phyloP scores from a whole-genome alignment of 2,113 vertebrate species.

The Neogale vison region DNA sequence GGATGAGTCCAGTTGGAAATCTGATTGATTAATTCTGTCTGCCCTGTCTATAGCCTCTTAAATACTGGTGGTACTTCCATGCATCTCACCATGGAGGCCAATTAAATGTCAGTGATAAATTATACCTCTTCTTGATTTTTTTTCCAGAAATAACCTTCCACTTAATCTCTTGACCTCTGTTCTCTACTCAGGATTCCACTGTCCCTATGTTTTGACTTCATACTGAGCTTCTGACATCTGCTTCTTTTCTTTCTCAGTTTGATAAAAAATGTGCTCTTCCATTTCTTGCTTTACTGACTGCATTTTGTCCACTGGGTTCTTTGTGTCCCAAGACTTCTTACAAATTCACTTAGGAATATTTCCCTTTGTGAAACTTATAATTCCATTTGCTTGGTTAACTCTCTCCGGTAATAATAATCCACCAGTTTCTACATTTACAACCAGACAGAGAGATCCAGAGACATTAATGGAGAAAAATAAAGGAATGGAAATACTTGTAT shows the following conservation, averaged over 20 bases:
- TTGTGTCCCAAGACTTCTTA: neutral
- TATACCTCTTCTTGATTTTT: conserved; percentile 34
- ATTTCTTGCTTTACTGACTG: neutral
- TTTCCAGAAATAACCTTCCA: conserved; percentile 5
- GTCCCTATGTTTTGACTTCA: neutral
- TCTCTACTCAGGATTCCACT: neutral
- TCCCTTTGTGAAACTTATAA: neutral
- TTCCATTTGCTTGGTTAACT: neutral
- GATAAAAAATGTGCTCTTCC: neutral
- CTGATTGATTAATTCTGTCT: conserved; percentile 51
- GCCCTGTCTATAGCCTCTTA: conserved; percentile 36
- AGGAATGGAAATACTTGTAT: neutral
- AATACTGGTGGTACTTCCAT: conserved; percentile 23
- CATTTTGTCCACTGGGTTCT: neutral
- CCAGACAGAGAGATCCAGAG: neutral
- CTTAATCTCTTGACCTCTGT: conserved; percentile 51
- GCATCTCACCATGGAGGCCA: conserved; percentile 22
- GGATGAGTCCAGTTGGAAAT: conserved; percentile 30
- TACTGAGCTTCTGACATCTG: neutral
- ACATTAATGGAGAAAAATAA: neutral
- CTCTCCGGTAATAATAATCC: neutral
- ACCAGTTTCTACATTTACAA: neutral
- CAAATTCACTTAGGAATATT: neutral
- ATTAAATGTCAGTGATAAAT: conserved; percentile 69
- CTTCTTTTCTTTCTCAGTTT: conserved; percentile 33